phyloP scores from a whole-genome alignment of 2,113 vertebrate genomes.

The Theristicus caerulescens region DNA sequence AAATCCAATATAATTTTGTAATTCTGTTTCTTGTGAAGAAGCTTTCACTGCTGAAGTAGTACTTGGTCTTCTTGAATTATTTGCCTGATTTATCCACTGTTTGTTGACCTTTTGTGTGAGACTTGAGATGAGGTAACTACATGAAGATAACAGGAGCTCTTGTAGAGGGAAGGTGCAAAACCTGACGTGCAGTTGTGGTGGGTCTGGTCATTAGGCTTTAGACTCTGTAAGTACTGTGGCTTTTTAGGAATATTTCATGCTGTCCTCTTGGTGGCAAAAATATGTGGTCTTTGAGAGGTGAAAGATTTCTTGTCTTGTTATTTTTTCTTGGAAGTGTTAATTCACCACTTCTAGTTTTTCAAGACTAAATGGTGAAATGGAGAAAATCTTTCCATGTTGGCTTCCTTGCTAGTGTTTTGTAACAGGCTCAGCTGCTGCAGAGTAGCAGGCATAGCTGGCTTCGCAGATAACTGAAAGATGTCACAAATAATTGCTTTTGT shows the following conservation, averaged over 20 bases:
- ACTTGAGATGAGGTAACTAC: background rate
- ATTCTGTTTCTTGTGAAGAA: background rate
- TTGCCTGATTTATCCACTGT: background rate
- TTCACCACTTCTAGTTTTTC: background rate
- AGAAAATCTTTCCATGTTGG: fast-evolving
- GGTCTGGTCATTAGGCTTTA: background rate
- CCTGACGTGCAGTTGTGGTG: fast-evolving
- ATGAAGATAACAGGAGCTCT: background rate
- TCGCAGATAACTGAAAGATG: background rate
- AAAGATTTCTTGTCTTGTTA: background rate
- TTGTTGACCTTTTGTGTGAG: background rate
- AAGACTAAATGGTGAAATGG: background rate
- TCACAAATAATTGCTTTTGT: background rate
- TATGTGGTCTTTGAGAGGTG: background rate
- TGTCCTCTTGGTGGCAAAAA: background rate
- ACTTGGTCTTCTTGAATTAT: background rate
- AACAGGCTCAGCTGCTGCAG: background rate
- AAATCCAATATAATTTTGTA: background rate
- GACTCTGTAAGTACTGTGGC: fast-evolving
- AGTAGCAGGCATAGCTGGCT: background rate
- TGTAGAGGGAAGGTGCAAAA: background rate
- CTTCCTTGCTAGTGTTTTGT: background rate
- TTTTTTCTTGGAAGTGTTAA: background rate
- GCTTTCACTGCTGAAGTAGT: background rate
- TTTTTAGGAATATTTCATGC: background rate